These are phyloP conservation scores for Caenorhabditis sp. DNA, from an alignment of 2,888 invertebrate species.

Conservation along the genomic window DNA sequence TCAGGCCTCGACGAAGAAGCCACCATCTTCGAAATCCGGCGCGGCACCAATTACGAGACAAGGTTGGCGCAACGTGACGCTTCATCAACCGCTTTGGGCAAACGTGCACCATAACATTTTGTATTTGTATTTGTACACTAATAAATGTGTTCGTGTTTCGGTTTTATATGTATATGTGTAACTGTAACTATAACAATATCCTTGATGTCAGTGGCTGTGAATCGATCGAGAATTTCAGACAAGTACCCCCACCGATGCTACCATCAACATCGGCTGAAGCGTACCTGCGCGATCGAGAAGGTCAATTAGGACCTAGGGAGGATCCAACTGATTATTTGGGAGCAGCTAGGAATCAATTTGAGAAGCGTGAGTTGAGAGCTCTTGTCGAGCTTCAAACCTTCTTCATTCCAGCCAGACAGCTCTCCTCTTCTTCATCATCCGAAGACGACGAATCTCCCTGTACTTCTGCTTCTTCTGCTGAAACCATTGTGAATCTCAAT, in stretches of 20 bases:
- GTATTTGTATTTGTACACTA: neutral
- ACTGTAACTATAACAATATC: too few species aligned
- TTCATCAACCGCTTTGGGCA: slow-evolving; percentile 26
- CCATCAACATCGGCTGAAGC: slow-evolving; percentile 10
- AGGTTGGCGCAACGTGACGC: slow-evolving; percentile 43
- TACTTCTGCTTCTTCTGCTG: slow-evolving; percentile 25
- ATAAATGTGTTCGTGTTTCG: slow-evolving; percentile 1
- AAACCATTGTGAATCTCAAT: slow-evolving; percentile 18
- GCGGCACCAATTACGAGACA: slow-evolving; percentile 48
- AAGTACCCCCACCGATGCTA: slow-evolving; percentile 21
- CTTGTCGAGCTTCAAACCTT: neutral
- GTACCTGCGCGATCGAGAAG: slow-evolving; percentile 14
- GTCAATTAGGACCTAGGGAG: slow-evolving; percentile 25
- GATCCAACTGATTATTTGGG: slow-evolving; percentile 43
- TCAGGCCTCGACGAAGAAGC: slow-evolving; percentile 72
- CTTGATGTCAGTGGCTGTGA: too few species aligned
- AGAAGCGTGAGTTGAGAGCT: slow-evolving; percentile 5
- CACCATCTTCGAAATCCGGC: slow-evolving; percentile 63
- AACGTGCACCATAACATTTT: slow-evolving; percentile 17
- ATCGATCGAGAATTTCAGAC: slow-evolving; percentile 19
- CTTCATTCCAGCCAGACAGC: neutral
- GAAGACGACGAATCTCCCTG: slow-evolving; percentile 14
- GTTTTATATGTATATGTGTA: neutral
- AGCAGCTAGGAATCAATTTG: neutral
- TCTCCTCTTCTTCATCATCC: neutral